These are phyloP conservation scores for Smutsia temminckii DNA, from an alignment of 2,797 vertebrate genomes.

Conservation along the genomic window DNA sequence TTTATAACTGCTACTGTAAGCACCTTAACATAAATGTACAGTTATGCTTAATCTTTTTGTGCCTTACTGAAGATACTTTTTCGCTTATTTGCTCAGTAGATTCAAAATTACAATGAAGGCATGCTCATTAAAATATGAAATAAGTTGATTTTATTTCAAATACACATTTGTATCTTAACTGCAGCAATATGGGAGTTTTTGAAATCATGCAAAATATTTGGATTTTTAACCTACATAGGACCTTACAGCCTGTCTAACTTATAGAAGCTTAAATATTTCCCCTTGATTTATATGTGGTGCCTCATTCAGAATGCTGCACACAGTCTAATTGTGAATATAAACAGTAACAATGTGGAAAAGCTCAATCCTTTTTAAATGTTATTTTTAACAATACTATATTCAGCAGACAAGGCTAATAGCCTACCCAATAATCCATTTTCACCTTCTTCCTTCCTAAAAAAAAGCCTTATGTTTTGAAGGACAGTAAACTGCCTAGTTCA, in stretches of 20 bases:
- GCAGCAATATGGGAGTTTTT: background rate
- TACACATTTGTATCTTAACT: background rate
- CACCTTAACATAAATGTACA: background rate
- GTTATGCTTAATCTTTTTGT: background rate
- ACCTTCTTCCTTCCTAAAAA: background rate
- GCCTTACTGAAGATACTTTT: background rate
- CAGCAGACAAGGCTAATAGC: background rate
- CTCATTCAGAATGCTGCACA: background rate
- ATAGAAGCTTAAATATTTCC: background rate
- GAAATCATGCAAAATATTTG: background rate
- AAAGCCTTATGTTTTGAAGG: background rate
- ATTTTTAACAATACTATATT: background rate
- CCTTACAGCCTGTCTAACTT: background rate
- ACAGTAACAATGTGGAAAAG: background rate
- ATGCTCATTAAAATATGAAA: background rate
- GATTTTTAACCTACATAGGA: background rate
- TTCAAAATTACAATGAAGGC: background rate
- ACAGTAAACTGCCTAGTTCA: background rate
- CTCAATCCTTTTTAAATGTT: background rate
- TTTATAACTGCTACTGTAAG: background rate
- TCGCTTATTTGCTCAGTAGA: background rate
- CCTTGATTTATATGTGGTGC: background rate
- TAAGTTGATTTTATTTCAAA: constrained; percentile 30
- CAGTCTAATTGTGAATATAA: background rate
- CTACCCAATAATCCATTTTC: background rate